Percentiles rank a stretch among this genome's conserved stretches.
phyloP scores from a whole-genome alignment of 2,888 invertebrate species.

The Hirtodrosophila confusa region DNA sequence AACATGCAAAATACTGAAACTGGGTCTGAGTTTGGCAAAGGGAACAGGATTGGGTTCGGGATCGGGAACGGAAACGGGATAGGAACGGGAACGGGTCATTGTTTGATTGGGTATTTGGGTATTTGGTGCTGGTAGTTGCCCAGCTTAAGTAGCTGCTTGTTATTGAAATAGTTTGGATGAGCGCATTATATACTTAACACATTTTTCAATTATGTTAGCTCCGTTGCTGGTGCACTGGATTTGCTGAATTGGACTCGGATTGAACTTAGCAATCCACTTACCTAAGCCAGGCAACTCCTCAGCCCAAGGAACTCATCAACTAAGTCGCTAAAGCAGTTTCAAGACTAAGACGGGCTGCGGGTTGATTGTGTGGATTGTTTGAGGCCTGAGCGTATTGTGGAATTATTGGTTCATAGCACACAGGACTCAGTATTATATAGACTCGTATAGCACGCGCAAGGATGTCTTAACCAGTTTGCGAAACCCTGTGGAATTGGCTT shows the following conservation, averaged over 20 bases:
- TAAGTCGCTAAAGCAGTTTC: slow-evolving; percentile 68
- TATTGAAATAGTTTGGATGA: slow-evolving; percentile 76
- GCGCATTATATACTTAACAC: slow-evolving; percentile 82
- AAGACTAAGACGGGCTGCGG: slow-evolving; percentile 31
- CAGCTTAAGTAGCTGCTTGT: slow-evolving; percentile 59
- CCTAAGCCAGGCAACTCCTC: slow-evolving; percentile 51
- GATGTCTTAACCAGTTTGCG: slow-evolving; percentile 50
- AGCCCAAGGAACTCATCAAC: slow-evolving; percentile 25
- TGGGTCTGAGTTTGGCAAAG: not conserved
- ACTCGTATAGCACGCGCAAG: slow-evolving; percentile 58
- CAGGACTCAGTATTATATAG: slow-evolving; percentile 1
- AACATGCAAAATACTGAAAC: not conserved
- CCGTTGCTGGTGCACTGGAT: slow-evolving; percentile 58
- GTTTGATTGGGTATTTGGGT: slow-evolving; percentile 54
- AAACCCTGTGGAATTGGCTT: slow-evolving; percentile 69
- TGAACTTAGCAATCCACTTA: slow-evolving; percentile 80
- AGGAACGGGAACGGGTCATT: slow-evolving; percentile 48
- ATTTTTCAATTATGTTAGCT: slow-evolving; percentile 71
- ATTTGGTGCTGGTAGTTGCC: slow-evolving; percentile 22
- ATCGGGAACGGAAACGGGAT: not conserved
- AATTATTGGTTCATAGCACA: slow-evolving; percentile 63
- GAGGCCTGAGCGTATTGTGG: slow-evolving; percentile 45
- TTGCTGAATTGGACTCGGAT: slow-evolving; percentile 76
- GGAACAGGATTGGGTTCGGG: slow-evolving; percentile 10
- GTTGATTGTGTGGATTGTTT: slow-evolving; percentile 47